Evolutionary conservation across 1,140 invertebrate genomes (phyloP), one percentile per base, ranked within the genome.

Genomic region (Lepidostoma basale): DNA sequence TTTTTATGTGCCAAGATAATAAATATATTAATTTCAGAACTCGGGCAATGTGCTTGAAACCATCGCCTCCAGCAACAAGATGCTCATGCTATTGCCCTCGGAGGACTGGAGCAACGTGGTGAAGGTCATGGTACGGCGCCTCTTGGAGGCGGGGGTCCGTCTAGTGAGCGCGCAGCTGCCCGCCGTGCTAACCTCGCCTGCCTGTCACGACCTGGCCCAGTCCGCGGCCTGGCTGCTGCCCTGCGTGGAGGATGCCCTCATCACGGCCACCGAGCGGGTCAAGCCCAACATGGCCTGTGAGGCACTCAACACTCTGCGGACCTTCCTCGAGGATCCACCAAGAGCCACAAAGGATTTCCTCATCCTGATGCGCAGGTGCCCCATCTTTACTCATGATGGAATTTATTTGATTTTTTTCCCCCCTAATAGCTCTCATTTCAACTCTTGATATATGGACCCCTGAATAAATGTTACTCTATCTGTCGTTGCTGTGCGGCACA

Each of bases 21-120:
- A n/a, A n/a, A n/a, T n/a, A n/a, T 4, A 18, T 16, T 20, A 18
- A 6, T 59, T 59, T 5, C 36, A 59, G 84, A 87, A 76, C 4
- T 68, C 76, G 0, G 82, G 85, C n/a, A 83, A 76, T 59, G 74
- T 85, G 4, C 74, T 85, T 5, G 78, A 82, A 14, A 84, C 80
- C 0, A 76, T 81, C 3, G 77, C 74, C 20, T 78, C 77, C 33
- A 80, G 78, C 67, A 78, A 78, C 6, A 69, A 78, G 22, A 2
- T 58, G 78, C 78, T 77, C 63, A 63, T 73, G 3, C 73, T 74
- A 9, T 64, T 81, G 16, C 76, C 77, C 44, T 76, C 77, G 45
- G 76, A 69, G 4, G 72, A 76, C 40, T 80, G 79, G 78, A 74
- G 77, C 0, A 77, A 77, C 10, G 73, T 39, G 14, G 77, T 80